A percentile compares a stretch with the other conserved stretches of the same genome.
Evolutionary conservation across 2,113 vertebrate genomes (phyloP).

Genomic region (Aspidoscelis tigris): DNA sequence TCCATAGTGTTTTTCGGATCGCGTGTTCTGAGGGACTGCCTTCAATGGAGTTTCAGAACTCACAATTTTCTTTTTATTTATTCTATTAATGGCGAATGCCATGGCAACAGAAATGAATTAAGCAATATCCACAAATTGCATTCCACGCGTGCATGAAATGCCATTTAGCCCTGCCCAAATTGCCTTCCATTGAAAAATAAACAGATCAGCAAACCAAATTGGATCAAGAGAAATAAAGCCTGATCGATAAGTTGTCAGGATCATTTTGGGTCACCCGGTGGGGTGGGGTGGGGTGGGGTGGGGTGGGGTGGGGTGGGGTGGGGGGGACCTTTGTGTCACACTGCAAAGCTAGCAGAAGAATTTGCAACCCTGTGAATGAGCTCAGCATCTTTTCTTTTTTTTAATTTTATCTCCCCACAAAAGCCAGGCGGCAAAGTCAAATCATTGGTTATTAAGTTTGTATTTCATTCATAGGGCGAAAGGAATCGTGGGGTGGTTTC

Average conservation of each 20-base stretch:
- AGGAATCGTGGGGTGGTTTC: background rate
- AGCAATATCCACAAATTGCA: background rate
- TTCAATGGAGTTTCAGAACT: background rate
- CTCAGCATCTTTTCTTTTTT: no score
- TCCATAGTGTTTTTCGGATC: no score
- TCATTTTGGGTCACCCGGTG: background rate
- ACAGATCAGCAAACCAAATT: background rate
- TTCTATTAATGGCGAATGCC: background rate
- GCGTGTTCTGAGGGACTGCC: background rate
- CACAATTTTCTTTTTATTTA: background rate
- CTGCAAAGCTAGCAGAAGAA: background rate
- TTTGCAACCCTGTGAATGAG: background rate
- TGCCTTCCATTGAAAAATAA: no score
- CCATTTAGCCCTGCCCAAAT: no score
- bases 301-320: no score
- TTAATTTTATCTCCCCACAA: background rate
- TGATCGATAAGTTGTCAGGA: background rate
- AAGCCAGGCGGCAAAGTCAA: background rate
- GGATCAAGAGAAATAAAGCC: background rate
- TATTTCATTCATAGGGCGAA: background rate
- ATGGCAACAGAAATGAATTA: background rate
- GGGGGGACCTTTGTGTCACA: background rate
- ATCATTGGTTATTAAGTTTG: constrained; percentile 19
- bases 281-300: background rate
- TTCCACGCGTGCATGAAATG: background rate